phyloP scores from a whole-genome alignment of 2,888 invertebrate genomes.

The Lasioglossum vierecki region DNA sequence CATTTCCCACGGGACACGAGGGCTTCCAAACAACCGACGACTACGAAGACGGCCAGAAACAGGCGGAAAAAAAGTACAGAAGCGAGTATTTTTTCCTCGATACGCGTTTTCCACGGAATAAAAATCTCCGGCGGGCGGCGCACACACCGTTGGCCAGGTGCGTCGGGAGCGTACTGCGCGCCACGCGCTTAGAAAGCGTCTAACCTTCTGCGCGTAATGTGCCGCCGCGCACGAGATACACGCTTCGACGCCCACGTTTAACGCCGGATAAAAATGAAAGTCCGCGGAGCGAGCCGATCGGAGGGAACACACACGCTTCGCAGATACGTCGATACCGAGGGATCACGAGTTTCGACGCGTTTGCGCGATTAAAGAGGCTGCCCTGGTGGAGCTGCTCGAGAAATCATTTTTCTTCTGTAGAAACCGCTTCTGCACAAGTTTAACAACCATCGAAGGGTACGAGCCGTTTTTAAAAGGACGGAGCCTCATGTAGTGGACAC shows the following conservation, averaged over 20 bases:
- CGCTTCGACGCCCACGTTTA: constrained; percentile 30
- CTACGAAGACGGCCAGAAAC: neutral
- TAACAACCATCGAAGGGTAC: neutral
- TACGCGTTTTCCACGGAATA: neutral
- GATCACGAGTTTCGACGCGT: constrained; percentile 1
- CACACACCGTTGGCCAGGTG: constrained; percentile 23
- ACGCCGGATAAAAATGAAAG: constrained; percentile 39
- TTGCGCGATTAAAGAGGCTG: neutral
- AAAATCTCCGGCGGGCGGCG: neutral
- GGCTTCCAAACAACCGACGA: neutral
- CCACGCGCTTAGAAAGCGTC: constrained; percentile 65
- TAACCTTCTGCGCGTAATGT: constrained; percentile 47
- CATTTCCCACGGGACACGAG: neutral
- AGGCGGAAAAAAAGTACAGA: neutral
- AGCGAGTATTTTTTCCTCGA: neutral
- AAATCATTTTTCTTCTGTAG: neutral
- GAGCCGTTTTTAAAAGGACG: neutral
- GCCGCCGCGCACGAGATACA: constrained; percentile 24
- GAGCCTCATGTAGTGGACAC: neutral
- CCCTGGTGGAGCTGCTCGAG: neutral
- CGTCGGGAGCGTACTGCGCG: constrained; percentile 37
- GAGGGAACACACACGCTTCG: constrained; percentile 14
- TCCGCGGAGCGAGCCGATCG: neutral
- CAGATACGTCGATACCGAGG: neutral
- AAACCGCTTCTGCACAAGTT: neutral